Evolutionary conservation across 2,113 vertebrate genomes (phyloP), one percentile per base, ranked within the genome.

Genomic region (Syrrhaptes paradoxus): DNA sequence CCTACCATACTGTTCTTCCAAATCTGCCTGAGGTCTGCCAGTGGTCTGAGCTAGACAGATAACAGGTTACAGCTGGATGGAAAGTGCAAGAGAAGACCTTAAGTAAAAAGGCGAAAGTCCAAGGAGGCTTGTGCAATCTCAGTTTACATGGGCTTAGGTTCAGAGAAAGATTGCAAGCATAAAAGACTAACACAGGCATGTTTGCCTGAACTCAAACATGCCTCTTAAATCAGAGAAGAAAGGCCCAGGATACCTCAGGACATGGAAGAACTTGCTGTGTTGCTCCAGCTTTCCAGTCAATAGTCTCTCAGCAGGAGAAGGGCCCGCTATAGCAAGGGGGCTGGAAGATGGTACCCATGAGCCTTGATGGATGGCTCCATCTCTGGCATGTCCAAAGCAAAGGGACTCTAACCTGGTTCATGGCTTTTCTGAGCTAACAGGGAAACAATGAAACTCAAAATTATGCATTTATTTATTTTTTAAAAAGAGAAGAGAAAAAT

Each of bases 381-480:
- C 65, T 32, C 32, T 62, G 63, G 26, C 72, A 32, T 52, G 16
- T 29, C 48, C 63, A 36, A 43, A 81, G 59, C 59, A 77, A 59
- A 59, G 26, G 34, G 80, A 72, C 58, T 77, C 38, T 46, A 31
- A 55, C 65, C 87, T 95, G 91, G 91, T 68, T 87, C 48, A 4
- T 8, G 29, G 26, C 5, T 36, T 36, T 79, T 93, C 87, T 96
- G 94, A 96, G 59, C 68, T 96, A 90, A 95, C 34, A 71, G 76
- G 20, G 45, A 92, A 97, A 92, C 59, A 94, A 95, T 67, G 83
- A 92, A 81, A 89, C 15, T 41, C 14, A 32, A 9, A 41, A 41
- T 41, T 41, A 41, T 41, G 41, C 41, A 41, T 10, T 49, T 41
- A 5, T 20, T 13, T 43, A 24, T 51, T 65, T 38, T 19, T 14